phyloP scores from a whole-genome alignment of 2,797 vertebrate species.

The Catharus ustulatus region DNA sequence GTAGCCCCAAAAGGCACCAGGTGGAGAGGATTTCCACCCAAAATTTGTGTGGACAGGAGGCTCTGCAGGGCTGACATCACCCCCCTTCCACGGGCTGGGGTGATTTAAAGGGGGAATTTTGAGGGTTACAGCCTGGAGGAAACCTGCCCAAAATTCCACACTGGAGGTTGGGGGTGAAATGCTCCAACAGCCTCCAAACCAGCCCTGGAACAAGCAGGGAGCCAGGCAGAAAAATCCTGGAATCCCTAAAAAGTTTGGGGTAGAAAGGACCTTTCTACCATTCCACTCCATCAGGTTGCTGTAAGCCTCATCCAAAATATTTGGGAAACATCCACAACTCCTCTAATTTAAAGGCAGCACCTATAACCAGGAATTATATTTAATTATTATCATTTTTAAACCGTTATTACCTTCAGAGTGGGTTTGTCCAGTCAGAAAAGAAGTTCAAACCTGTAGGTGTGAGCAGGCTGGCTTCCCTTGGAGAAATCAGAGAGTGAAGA shows the following conservation, averaged over 20 bases:
- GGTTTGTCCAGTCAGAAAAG: neutral
- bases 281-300: neutral
- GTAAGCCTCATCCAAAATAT: neutral
- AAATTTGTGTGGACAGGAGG: neutral
- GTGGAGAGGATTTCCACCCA: too few species aligned
- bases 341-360: neutral
- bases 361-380: neutral
- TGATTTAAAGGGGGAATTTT: neutral
- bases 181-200: neutral
- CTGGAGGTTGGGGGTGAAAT: neutral
- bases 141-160: neutral
- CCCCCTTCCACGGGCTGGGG: neutral
- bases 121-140: neutral
- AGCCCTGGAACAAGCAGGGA: neutral
- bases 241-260: neutral
- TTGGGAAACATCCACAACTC: neutral
- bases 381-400: neutral
- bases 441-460: neutral
- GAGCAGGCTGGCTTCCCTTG: neutral
- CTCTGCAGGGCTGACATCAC: neutral
- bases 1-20: accelerated
- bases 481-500: neutral
- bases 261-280: neutral
- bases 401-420: neutral
- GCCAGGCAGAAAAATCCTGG: neutral